Base-by-base conservation (phyloP, 2,797 vertebrate genomes). In the Sebastes minor region DNA sequence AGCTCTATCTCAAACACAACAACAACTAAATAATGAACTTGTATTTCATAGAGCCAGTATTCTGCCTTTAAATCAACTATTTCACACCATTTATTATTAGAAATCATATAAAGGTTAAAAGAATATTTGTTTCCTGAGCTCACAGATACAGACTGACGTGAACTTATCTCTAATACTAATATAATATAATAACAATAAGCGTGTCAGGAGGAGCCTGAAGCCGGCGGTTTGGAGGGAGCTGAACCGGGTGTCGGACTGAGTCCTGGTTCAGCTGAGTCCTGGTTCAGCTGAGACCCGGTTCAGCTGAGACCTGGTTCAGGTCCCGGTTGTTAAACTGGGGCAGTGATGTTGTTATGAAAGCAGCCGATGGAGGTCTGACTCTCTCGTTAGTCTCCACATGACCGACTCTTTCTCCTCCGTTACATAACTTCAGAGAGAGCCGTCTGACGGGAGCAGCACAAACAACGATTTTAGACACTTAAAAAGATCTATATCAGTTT, bases 371-470 rank as follows among this genome's bases (percentile, higher is more conserved):
- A 52, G 23, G 60, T 64, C 42, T 23, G 71, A 78, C 42, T 63
- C 16, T 38, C 83, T 82, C 67, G 66, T 83, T 88, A 81, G 35
- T 65, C n/a, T 81, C 63, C 86, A 86, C 83, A 88, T 89, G 87
- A 85, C 64, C 5, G 85, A 71, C 7, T 65, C 73, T 82, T 22
- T 30, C 12, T 20, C 12, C 22, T 32, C 52, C 1, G 30, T 91
- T 87, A 87, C 13, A 3, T 76, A 91, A 89, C 62, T 20, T 52
- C 49, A 57, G 12, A 38, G 35, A 13, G 35, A 38, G 35, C 35
- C 4, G 12, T 38, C 35, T 38, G 35, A 38, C 35, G 35, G 35
- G 35, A 38, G 35, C 35, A 38, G 35, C 35, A 38, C 12, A 14
- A 38, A 38, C 4, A 14, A 38, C 5, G 12, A 38, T 2, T 38